Conservation (phyloP, 2,113 vertebrate species). For the Gorsachius goisagi region DNA sequence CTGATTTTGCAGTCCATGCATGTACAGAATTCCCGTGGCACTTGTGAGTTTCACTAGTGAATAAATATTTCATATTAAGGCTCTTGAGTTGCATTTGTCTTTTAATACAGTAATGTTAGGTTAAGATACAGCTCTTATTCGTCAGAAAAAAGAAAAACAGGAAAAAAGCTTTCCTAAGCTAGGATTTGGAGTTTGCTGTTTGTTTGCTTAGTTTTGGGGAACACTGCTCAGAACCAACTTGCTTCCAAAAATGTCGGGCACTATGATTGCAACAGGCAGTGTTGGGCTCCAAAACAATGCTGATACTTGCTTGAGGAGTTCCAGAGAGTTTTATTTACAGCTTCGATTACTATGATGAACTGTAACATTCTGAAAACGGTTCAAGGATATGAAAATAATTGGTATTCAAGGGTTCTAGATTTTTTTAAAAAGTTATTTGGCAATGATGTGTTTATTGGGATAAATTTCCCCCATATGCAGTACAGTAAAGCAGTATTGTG, state of each 20-base stretch:
- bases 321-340: neutral
- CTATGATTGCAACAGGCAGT: neutral
- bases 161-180: neutral
- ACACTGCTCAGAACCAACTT: neutral
- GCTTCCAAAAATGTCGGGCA: neutral
- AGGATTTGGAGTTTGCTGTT: neutral
- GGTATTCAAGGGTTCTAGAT: neutral
- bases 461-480: neutral
- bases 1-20: neutral
- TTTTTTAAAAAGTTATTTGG: neutral
- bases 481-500: neutral
- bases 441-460: neutral
- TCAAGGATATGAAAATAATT: neutral
- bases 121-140: neutral
- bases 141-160: accelerated
- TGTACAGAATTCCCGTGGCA: neutral
- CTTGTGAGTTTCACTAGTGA: neutral
- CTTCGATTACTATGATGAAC: neutral
- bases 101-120: neutral
- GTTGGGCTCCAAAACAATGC: neutral
- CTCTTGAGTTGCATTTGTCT: neutral
- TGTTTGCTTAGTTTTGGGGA: neutral
- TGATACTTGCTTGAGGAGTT: neutral
- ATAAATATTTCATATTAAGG: neutral
- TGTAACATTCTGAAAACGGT: neutral